Percentiles rank a stretch among this genome's conserved stretches.
Conservation (phyloP, 2,888 invertebrate species). For the Drosophila algonquin region DNA sequence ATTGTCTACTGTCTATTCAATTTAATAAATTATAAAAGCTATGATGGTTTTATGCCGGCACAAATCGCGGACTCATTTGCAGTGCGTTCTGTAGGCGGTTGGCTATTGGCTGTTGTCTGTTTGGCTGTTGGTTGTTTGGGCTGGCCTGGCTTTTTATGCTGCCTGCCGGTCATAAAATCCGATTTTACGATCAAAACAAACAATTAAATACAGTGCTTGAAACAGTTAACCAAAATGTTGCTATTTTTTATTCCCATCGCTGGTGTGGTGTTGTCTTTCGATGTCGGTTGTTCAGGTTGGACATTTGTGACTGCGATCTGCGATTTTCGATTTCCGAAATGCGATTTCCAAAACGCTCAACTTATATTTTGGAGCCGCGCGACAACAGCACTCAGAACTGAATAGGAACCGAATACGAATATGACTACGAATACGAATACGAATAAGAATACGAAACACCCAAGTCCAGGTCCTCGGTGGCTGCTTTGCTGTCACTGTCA, state of each 20-base stretch:
- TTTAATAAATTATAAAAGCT: conserved; percentile 38
- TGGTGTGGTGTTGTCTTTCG: conserved; percentile 14
- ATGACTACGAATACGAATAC: neutral
- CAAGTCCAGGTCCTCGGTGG: conserved; percentile 44
- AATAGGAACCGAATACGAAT: conserved; percentile 42
- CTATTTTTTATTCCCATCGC: conserved; percentile 46
- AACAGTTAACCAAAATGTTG: conserved; percentile 72
- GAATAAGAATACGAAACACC: conserved; percentile 2
- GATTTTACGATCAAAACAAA: conserved; percentile 83
- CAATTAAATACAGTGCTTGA: conserved; percentile 80
- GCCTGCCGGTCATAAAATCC: conserved; percentile 80
- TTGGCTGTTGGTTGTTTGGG: conserved; percentile 54
- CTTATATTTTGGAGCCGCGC: conserved; percentile 39
- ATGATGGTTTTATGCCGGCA: conserved; percentile 58
- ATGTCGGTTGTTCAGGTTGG: neutral
- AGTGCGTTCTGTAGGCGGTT: conserved; percentile 52
- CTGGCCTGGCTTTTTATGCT: conserved; percentile 66
- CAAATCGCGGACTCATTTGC: conserved; percentile 57
- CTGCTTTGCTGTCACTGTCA: conserved; percentile 20
- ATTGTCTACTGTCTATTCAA: neutral
- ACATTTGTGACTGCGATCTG: conserved; percentile 16
- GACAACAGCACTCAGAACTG: conserved; percentile 36
- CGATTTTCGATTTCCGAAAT: conserved; percentile 13
- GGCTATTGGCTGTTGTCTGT: conserved; percentile 50
- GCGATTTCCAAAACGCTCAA: conserved; percentile 20